Evolutionary conservation across 2,888 invertebrate genomes (phyloP).

Genomic region (Melolontha melolontha): DNA sequence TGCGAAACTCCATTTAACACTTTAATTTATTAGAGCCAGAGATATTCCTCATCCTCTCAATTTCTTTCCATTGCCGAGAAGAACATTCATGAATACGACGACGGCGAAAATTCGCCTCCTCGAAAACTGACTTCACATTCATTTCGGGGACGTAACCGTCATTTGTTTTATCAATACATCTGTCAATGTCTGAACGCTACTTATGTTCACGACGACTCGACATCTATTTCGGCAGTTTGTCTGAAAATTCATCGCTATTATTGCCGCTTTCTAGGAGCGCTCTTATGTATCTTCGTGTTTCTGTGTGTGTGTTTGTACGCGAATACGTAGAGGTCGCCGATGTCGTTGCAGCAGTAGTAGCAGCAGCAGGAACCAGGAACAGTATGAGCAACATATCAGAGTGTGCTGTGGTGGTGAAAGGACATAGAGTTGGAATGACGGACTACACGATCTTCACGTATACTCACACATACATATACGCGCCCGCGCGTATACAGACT

Average conservation of each 20-base stretch:
- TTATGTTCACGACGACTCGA: conserved; percentile 38
- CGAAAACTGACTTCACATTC: not conserved
- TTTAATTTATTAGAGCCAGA: too few species aligned
- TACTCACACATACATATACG: not conserved
- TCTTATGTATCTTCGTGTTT: conserved; percentile 41
- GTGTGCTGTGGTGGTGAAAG: conserved; percentile 15
- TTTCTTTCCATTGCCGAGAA: too few species aligned
- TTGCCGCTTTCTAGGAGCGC: conserved; percentile 52
- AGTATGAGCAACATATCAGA: not conserved
- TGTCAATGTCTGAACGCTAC: conserved; percentile 37
- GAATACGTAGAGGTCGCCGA: not conserved
- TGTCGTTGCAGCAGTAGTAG: not conserved
- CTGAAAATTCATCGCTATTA: conserved; percentile 52
- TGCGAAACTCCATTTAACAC: too few species aligned
- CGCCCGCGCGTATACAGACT: not conserved
- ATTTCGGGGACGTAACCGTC: conserved; percentile 4
- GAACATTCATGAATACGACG: too few species aligned
- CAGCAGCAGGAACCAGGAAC: not conserved
- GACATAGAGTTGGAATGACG: conserved; percentile 9
- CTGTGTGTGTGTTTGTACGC: too few species aligned
- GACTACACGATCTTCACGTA: conserved; percentile 4
- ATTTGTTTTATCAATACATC: conserved; percentile 43
- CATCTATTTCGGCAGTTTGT: conserved; percentile 49
- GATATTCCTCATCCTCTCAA: too few species aligned
- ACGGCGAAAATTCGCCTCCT: too few species aligned